A percentile compares a stretch with the other conserved stretches of the same genome.
These are phyloP conservation scores for Cephonodes hylas DNA, from an alignment of 2,888 invertebrate genomes.

Conservation along the genomic window DNA sequence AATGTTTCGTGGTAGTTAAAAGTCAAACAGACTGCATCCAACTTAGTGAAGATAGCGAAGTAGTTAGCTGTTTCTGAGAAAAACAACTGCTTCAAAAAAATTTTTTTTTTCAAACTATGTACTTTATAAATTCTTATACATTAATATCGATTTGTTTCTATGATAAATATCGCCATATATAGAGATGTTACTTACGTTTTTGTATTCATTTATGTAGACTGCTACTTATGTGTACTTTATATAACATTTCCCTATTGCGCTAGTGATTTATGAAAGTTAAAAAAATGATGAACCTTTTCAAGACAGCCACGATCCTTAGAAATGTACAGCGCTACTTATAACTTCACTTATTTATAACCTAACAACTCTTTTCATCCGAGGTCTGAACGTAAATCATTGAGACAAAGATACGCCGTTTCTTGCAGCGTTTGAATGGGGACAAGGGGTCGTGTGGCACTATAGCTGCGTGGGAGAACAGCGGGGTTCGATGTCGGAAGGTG, in stretches of 20 bases:
- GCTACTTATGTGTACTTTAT: no score
- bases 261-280: no score
- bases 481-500: conserved; percentile 82
- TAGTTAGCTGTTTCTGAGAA: background rate
- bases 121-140: no score
- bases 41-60: background rate
- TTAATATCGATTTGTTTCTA: no score
- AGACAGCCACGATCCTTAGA: background rate
- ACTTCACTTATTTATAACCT: background rate
- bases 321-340: background rate
- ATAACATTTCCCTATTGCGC: no score
- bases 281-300: background rate
- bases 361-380: conserved; percentile 24
- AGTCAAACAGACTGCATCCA: background rate
- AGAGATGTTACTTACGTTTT: no score
- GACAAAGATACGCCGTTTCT: conserved; percentile 41
- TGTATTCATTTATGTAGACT: no score
- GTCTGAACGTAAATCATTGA: conserved; percentile 36
- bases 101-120: no score
- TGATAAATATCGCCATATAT: no score
- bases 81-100: no score
- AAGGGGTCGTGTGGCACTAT: conserved; percentile 85
- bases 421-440: conserved; percentile 84
- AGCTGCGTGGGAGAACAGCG: conserved; percentile 84
- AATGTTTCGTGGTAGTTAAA: background rate